phyloP scores from a whole-genome alignment of 2,888 invertebrate genomes.

The Mythimna pallens region DNA sequence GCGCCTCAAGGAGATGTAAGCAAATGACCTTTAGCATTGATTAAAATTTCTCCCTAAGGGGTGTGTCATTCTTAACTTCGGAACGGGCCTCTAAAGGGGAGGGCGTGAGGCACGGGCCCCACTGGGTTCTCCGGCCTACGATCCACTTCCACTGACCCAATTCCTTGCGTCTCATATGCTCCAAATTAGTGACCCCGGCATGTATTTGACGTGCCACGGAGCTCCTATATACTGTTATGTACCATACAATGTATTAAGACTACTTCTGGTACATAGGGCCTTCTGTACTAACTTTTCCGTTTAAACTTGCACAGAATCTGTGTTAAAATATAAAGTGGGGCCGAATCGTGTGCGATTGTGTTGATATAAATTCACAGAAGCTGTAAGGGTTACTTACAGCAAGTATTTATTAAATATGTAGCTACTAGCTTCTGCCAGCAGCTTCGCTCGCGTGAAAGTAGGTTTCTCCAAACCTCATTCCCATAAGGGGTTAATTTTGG shows the following conservation, averaged over 20 bases:
- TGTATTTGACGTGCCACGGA: conserved; percentile 25
- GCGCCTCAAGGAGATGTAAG: too few relatives aligned
- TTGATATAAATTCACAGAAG: neutral
- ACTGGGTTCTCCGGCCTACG: conserved; percentile 44
- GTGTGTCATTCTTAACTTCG: conserved; percentile 13
- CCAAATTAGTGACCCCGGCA: conserved; percentile 63
- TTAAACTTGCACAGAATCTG: neutral
- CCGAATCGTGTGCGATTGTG: neutral
- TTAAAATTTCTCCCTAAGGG: neutral
- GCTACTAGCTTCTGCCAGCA: too few relatives aligned
- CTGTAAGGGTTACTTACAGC: neutral
- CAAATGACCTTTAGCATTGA: neutral
- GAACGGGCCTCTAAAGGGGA: conserved; percentile 42
- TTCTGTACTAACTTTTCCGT: neutral
- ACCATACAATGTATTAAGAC: conserved; percentile 2
- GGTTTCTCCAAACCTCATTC: too few relatives aligned
- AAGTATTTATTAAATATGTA: neutral
- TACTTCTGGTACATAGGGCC: conserved; percentile 1
- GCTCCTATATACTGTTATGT: conserved; percentile 20
- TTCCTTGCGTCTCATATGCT: conserved; percentile 61
- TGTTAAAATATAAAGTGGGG: neutral
- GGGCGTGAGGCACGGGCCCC: conserved; percentile 37
- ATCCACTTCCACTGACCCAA: conserved; percentile 69
- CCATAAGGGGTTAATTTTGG: too few relatives aligned
- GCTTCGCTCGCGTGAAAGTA: too few relatives aligned